Evolutionary conservation across 1,140 invertebrate species (phyloP), one percentile per base, ranked within the genome.

Genomic region (Maniola jurtina): DNA sequence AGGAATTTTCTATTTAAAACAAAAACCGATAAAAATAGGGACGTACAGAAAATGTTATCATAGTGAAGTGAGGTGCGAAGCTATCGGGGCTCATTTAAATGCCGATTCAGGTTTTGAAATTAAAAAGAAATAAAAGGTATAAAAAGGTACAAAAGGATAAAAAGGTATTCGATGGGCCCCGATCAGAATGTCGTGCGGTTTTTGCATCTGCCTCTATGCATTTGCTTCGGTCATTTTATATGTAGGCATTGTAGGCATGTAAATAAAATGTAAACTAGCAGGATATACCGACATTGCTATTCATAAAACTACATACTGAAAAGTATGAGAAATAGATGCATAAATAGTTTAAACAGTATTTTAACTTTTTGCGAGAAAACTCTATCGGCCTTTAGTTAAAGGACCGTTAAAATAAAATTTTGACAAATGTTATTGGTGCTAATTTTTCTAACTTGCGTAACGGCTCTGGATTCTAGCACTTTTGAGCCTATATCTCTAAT

Each of bases 31-130:
- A 25, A 25, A 52, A n/a, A 48, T 6, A 5, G 5, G 48, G 3
- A 16, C n/a, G n/a, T n/a, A 40, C 10, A 48, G 6, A 48, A 52
- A 25, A 16, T 52, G 11, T 52, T 52, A 52, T 52, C 48, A 33
- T 16, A 57, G 35, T 57, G 34, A 63, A 71, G 76, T 74, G 68
- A 79, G 77, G 80, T 80, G 82, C 75, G 75, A 83, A 81, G 64
- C 77, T 76, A 83, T 83, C 73, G 70, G 68, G 47, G 57, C 72
- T 82, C 77, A 81, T 85, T 83, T 79, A 76, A 83, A 83, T 83
- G 80, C 77, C 77, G 77, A 77, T 70, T 70, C 68, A 62, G 64
- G 62, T 83, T 83, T 81, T 80, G 66, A 73, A 77, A 76, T 78
- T 67, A 72, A 79, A 76, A 70, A 72, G 57, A 36, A 40, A 52